Percentiles rank a stretch among this genome's conserved stretches.
phyloP scores from a whole-genome alignment of 2,888 invertebrate species.

The Sceliomorpha sp. region DNA sequence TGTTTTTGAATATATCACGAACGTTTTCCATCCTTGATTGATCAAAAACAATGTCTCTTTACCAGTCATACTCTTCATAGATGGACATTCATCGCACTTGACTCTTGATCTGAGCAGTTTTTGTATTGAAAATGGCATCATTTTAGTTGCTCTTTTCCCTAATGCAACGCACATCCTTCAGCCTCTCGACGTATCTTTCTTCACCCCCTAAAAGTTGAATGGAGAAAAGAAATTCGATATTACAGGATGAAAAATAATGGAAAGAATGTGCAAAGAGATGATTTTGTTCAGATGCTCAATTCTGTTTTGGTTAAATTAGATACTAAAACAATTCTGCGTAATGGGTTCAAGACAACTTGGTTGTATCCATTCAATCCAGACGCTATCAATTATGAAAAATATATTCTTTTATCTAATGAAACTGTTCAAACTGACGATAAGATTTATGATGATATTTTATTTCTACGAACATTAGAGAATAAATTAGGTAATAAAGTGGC shows the following conservation, averaged over 20 bases:
- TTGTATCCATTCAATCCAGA: slow-evolving; percentile 43
- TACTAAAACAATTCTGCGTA: slow-evolving; percentile 13
- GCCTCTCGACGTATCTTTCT: slow-evolving; percentile 74
- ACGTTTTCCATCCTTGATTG: slow-evolving; percentile 75
- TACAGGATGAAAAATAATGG: slow-evolving; percentile 43
- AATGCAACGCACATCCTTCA: slow-evolving; percentile 76
- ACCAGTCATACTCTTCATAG: slow-evolving; percentile 75
- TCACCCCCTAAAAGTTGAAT: slow-evolving; percentile 68
- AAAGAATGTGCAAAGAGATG: slow-evolving; percentile 21
- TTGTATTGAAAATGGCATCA: slow-evolving; percentile 71
- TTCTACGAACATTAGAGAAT: slow-evolving; percentile 9
- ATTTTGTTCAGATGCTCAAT: slow-evolving; percentile 22
- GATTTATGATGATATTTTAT: slow-evolving; percentile 6
- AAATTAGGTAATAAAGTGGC: slow-evolving; percentile 8
- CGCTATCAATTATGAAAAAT: slow-evolving; percentile 33
- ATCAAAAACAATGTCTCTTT: slow-evolving; percentile 65
- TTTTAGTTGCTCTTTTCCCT: slow-evolving; percentile 70
- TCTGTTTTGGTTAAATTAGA: slow-evolving; percentile 17
- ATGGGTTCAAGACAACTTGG: slow-evolving; percentile 42
- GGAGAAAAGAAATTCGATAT: slow-evolving; percentile 59
- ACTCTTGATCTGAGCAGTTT: slow-evolving; percentile 72
- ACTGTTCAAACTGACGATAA: background rate
- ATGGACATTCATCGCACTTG: slow-evolving; percentile 75
- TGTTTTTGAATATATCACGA: slow-evolving; percentile 75
- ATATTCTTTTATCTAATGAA: background rate